Evolutionary conservation across 2,888 invertebrate species (phyloP).

Genomic region (Dicyrtomina minuta): DNA sequence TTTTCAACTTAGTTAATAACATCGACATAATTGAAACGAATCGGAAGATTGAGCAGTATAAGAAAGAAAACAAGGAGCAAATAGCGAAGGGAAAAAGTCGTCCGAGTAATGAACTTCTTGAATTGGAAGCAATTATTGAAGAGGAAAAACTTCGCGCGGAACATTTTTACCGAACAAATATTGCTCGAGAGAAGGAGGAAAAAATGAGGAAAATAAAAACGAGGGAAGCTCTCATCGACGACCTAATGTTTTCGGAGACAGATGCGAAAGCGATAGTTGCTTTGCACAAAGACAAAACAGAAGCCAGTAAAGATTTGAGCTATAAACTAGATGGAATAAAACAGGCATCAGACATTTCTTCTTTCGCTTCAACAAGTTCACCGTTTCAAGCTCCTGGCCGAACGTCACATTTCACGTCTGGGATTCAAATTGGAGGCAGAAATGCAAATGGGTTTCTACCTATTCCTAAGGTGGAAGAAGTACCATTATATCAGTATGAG

Average conservation of each 20-base stretch:
- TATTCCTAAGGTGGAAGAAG: slow-evolving; percentile 73
- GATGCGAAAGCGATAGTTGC: slow-evolving; percentile 85
- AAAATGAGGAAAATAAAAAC: slow-evolving; percentile 81
- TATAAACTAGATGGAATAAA: neutral
- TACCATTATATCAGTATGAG: slow-evolving; percentile 72
- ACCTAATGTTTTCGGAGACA: slow-evolving; percentile 87
- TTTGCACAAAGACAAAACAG: slow-evolving; percentile 57
- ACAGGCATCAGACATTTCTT: neutral
- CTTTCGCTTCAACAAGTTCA: neutral
- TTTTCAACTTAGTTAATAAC: slow-evolving; percentile 86
- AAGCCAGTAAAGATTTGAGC: slow-evolving; percentile 21
- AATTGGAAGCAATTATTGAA: slow-evolving; percentile 80
- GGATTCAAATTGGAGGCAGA: slow-evolving; percentile 73
- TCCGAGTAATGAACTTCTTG: slow-evolving; percentile 72
- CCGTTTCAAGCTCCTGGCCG: slow-evolving; percentile 23
- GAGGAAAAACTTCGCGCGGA: slow-evolving; percentile 77
- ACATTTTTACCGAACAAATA: slow-evolving; percentile 68
- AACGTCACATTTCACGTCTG: slow-evolving; percentile 75
- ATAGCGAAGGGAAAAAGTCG: slow-evolving; percentile 55
- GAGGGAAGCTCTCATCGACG: slow-evolving; percentile 90
- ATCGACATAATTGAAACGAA: slow-evolving; percentile 86
- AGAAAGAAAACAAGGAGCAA: slow-evolving; percentile 79
- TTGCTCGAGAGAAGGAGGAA: slow-evolving; percentile 65
- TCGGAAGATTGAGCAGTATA: slow-evolving; percentile 85
- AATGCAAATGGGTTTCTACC: slow-evolving; percentile 66